Conservation (phyloP, 2,113 vertebrate species). For the Lepus timidus region DNA sequence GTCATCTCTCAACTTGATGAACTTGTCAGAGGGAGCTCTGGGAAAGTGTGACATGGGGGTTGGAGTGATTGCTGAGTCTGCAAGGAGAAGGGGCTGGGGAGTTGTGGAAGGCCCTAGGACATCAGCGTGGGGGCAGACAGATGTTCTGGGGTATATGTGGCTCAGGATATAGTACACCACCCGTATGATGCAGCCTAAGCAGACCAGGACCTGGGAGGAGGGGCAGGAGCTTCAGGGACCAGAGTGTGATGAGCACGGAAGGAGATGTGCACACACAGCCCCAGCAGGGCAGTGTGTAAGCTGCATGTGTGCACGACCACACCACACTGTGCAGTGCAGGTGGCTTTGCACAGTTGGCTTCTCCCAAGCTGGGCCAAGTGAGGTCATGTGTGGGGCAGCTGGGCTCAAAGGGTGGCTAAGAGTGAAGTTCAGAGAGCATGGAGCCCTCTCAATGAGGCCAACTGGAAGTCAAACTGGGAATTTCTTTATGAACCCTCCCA, state of each 20-base stretch:
- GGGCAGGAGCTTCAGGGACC: neutral
- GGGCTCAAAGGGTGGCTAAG: no score
- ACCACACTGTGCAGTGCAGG: accelerated
- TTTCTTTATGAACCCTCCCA: neutral
- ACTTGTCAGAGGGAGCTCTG: constrained; percentile 42
- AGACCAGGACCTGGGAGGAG: neutral
- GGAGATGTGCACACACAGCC: neutral
- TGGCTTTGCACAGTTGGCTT: accelerated
- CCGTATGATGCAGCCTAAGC: neutral
- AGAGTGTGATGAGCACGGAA: neutral
- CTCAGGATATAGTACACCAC: neutral
- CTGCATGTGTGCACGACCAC: neutral
- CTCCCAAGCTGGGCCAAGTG: neutral
- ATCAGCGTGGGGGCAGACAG: neutral
- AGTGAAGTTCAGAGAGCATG: neutral
- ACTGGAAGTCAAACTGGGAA: neutral
- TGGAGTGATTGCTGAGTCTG: constrained; percentile 43
- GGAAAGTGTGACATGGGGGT: neutral
- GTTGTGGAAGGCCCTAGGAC: neutral
- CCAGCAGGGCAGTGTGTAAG: neutral
- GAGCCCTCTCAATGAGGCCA: neutral
- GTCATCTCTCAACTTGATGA: constrained; percentile 85
- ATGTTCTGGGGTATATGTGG: constrained; percentile 1
- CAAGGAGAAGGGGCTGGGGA: neutral
- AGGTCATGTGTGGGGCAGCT: accelerated